Evolutionary conservation across 1,140 invertebrate genomes (phyloP), one percentile per base, ranked within the genome.

Genomic region (Octopus sinensis): DNA sequence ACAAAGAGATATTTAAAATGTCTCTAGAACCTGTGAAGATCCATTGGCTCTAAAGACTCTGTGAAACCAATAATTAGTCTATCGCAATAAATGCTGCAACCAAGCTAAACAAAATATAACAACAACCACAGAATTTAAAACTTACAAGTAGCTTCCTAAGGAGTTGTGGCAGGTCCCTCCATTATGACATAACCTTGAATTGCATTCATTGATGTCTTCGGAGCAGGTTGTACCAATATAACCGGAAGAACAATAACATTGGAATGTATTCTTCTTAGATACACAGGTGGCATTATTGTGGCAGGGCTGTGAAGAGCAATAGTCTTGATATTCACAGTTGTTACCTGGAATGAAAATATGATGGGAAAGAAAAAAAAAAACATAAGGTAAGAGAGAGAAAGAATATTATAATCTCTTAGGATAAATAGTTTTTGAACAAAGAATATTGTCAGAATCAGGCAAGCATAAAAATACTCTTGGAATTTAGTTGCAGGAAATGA

Each of bases 171-270:
- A 98, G 51, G 92, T 93, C 83, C 96, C 97, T 76, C 95, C 96
- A 91, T 99, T 97, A 85, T 93, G 91, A 90, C 96, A 98, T 4
- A 96, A 95, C 77, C 94, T 96, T 5, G 96, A 83, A 9, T 73
- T 76, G 90, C 97, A 98, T 90, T 98, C 97, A 89, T 96, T 93
- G 73, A 97, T 95, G 91, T 98, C 96, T 81, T 96, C 94, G 78
- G 93, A 93, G 91, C 97, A 99, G 79, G 94, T 94, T 53, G 92
- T 13, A 17, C 88, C 89, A 0, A 79, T 84, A 80, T 87, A 91
- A 10, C 88, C 89, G 4, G 80, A 52, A n/a, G 80, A 79, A 85
- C 90, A 91, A 5, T 82, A 81, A 76, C 90, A 91, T 17, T 83
- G 83, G 81, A 84, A 90, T 3, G 96, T 96, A 86, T 95, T 94